Conservation (phyloP, 1,140 invertebrate genomes). For the Drosophila funebris region DNA sequence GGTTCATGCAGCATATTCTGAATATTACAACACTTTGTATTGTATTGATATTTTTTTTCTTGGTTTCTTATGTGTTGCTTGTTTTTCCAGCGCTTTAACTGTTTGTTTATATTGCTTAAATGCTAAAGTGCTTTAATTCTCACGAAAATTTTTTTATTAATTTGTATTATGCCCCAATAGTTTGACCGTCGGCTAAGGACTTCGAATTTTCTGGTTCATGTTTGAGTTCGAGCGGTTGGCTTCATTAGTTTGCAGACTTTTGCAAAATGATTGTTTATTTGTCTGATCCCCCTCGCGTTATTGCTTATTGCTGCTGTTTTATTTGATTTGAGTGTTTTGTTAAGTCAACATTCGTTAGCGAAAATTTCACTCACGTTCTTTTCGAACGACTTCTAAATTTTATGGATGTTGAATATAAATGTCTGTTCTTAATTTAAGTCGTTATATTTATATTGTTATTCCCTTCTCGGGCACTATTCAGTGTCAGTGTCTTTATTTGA, state of each 20-base stretch:
- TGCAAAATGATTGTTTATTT: slow-evolving; percentile 69
- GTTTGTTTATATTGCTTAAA: slow-evolving; percentile 62
- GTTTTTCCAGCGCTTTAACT: slow-evolving; percentile 31
- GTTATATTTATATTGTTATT: background rate
- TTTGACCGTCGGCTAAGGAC: slow-evolving; percentile 20
- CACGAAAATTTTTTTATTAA: slow-evolving; percentile 50
- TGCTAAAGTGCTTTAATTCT: slow-evolving; percentile 52
- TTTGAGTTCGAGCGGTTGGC: slow-evolving; percentile 32
- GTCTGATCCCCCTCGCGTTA: slow-evolving; percentile 58
- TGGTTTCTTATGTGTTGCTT: slow-evolving; percentile 32
- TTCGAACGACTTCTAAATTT: slow-evolving; percentile 71
- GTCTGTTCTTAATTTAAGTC: background rate
- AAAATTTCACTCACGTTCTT: slow-evolving; percentile 75
- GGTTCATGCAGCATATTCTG: slow-evolving; percentile 60
- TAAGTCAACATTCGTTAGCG: slow-evolving; percentile 79
- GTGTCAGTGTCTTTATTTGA: no score
- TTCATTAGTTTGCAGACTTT: slow-evolving; percentile 63
- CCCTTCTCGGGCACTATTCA: background rate
- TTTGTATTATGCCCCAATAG: slow-evolving; percentile 63
- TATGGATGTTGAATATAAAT: slow-evolving; percentile 53
- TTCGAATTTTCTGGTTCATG: slow-evolving; percentile 1
- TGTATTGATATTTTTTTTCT: slow-evolving; percentile 49
- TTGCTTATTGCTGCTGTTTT: slow-evolving; percentile 52
- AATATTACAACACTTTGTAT: slow-evolving; percentile 50
- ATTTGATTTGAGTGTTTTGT: slow-evolving; percentile 80